Evolutionary conservation across 2,888 invertebrate genomes (phyloP).

Genomic region (Scelioninae gen. 2): DNA sequence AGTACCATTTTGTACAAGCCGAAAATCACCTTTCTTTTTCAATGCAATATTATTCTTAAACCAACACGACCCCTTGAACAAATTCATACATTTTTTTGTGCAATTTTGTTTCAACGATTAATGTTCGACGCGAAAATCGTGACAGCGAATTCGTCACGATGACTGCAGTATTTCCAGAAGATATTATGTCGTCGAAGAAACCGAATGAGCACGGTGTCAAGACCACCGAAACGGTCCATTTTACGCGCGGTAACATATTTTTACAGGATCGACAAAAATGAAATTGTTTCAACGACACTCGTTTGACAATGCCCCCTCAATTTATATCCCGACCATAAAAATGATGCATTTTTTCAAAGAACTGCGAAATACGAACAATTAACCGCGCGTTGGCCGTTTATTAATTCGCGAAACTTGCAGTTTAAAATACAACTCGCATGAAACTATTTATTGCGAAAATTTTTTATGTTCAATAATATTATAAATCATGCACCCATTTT

Average conservation of each 20-base stretch:
- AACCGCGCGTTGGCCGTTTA: conserved; percentile 22
- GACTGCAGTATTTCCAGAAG: conserved; percentile 65
- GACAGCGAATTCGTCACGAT: conserved; percentile 66
- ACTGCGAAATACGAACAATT: conserved; percentile 27
- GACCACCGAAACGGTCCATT: conserved; percentile 52
- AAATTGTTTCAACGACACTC: conserved; percentile 30
- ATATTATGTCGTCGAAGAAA: conserved; percentile 66
- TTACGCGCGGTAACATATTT: conserved; percentile 39
- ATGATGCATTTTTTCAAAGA: conserved; percentile 10
- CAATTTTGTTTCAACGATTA: conserved; percentile 31
- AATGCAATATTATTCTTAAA: neutral
- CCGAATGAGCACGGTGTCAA: conserved; percentile 61
- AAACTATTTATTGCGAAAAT: conserved; percentile 47
- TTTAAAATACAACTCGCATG: conserved; percentile 23
- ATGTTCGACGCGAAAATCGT: conserved; percentile 60
- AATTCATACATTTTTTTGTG: conserved; percentile 1
- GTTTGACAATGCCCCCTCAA: conserved; percentile 9
- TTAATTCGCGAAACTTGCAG: conserved; percentile 33
- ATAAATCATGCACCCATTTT: too few relatives aligned
- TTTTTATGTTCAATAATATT: conserved; percentile 48
- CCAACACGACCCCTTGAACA: neutral
- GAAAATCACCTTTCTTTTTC: too few relatives aligned
- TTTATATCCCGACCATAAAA: conserved; percentile 28
- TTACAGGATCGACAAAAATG: conserved; percentile 41
- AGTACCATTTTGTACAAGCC: too few relatives aligned